Base-by-base conservation (phyloP, 1,140 invertebrate genomes). In the Musca domestica region DNA sequence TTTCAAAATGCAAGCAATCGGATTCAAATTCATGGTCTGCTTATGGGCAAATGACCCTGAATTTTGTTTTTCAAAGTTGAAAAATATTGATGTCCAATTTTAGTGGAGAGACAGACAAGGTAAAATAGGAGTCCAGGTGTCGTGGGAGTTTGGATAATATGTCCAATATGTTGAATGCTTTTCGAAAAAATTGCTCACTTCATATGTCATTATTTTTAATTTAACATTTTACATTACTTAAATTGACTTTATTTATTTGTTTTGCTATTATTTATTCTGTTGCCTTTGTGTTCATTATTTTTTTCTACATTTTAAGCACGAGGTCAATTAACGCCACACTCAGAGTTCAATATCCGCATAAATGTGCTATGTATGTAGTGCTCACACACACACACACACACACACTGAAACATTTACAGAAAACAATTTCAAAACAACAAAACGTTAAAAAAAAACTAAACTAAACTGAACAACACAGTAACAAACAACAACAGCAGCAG, bases 281-380 rank as follows among this genome's bases (percentile, higher is more conserved):
- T 75, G 72, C 66, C 71, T 68, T 67, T 70, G 69, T 67, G 66
- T 52, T 71, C 41, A 19, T 65, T 19, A 71, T 76, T 78, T 76
- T 76, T 74, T 78, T 78, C 72, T 76, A 75, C 77, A 77, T 79
- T 61, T 61, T 79, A 75, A 79, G 77, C 77, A 79, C 77, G 77
- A 79, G 77, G 77, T 79, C 77, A 79, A 79, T 79, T 79, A 79
- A 79, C 77, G 56, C 77, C 75, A 74, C 74, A 69, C 66, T 68
- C 67, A 67, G 73, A 79, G 77, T 79, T 79, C 77, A 79, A 79
- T 75, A 79, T 77, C 77, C 77, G 77, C 74, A 71, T 74, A 47
- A n/a, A 64, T 25, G n/a, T 61, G 27, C 27, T 17, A 14, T 58
- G 48, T 56, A 30, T 67, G 52, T 20, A 20, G 56, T 56, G 34